Evolutionary conservation across 1,140 invertebrate species (phyloP).

Genomic region (Dinoponera quadriceps): DNA sequence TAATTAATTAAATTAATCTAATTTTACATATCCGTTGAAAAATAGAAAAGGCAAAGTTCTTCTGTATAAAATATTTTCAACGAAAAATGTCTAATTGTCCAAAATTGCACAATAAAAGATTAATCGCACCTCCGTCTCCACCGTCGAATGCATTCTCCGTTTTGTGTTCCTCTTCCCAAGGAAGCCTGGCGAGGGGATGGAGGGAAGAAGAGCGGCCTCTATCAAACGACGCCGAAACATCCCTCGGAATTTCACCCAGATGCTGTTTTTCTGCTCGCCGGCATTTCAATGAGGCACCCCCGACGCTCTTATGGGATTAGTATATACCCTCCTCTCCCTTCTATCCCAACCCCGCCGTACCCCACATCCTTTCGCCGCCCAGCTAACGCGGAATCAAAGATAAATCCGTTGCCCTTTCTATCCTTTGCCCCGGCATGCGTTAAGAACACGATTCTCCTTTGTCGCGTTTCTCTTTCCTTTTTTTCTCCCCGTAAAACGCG

Average conservation of each 20-base stretch:
- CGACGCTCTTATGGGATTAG: conserved; percentile 60
- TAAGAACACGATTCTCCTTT: conserved; percentile 18
- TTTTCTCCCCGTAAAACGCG: neutral
- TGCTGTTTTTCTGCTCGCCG: conserved; percentile 64
- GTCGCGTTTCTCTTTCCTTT: neutral
- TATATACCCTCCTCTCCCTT: conserved; percentile 53
- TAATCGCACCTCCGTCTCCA: too few relatives aligned
- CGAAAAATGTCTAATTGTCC: too few relatives aligned
- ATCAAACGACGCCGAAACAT: conserved; percentile 55
- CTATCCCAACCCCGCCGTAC: neutral
- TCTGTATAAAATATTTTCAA: too few relatives aligned
- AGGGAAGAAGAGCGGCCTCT: neutral
- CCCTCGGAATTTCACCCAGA: conserved; percentile 67
- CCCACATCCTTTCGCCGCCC: conserved; percentile 1
- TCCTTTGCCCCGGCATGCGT: conserved; percentile 6
- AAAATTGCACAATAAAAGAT: too few relatives aligned
- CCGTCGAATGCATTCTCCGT: too few relatives aligned
- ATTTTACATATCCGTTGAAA: too few relatives aligned
- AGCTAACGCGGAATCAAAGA: conserved; percentile 45
- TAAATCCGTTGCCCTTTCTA: conserved; percentile 44
- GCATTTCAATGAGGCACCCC: conserved; percentile 66
- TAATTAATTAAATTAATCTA: too few relatives aligned
- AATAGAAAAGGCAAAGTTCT: too few relatives aligned
- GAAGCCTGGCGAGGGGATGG: neutral
- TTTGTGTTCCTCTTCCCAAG: too few relatives aligned